Conservation (phyloP, 2,888 invertebrate species). For the Yponomeuta plumbellus region DNA sequence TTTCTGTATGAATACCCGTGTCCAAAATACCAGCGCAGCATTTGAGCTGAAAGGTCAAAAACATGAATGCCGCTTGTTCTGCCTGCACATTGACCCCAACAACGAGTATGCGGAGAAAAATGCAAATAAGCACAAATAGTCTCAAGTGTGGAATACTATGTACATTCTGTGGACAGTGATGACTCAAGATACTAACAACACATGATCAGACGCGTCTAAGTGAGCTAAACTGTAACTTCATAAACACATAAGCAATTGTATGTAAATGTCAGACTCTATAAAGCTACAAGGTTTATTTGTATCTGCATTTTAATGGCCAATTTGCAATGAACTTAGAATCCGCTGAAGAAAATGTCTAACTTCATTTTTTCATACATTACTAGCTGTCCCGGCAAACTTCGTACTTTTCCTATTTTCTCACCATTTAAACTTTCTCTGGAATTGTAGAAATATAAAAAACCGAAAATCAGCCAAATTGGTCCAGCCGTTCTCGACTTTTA, state of each 20-base stretch:
- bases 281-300: conserved; percentile 32
- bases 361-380: neutral
- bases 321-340: neutral
- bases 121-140: neutral
- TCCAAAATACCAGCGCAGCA: neutral
- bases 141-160: neutral
- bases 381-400: too few species aligned
- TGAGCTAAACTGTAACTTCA: neutral
- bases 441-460: too few species aligned
- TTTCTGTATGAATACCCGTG: neutral
- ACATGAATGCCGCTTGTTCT: neutral
- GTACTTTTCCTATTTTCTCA: too few species aligned
- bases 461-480: too few species aligned
- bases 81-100: neutral
- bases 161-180: neutral
- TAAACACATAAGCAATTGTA: conserved; percentile 4
- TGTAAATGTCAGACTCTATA: conserved; percentile 27
- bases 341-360: too few species aligned
- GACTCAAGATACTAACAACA: neutral
- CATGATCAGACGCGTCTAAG: neutral
- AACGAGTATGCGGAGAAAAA: neutral
- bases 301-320: conserved; percentile 28
- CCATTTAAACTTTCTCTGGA: too few species aligned
- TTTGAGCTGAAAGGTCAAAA: neutral
- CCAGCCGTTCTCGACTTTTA: too few species aligned